Evolutionary conservation across 2,113 vertebrate genomes (phyloP), one percentile per base, ranked within the genome.

Genomic region (Phoenicopterus ruber): DNA sequence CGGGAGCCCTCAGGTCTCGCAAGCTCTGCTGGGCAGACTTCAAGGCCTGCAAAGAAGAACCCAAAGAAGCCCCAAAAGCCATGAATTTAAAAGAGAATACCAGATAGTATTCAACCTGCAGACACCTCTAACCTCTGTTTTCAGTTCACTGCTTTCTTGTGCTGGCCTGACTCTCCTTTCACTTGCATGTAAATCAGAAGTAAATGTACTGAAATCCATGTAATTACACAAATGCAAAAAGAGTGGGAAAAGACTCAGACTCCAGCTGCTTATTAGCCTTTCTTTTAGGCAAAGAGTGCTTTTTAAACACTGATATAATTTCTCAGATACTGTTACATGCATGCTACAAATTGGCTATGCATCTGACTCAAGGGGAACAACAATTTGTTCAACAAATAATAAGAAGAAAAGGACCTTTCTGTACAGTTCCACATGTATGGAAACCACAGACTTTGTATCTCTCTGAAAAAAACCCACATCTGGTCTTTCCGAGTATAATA

Each of bases 371-470:
- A 59, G 15, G n/a, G 44, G 61, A 94, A 69, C 57, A 94, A 86
- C 61, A 55, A 85, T n/a, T 89, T 79, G 80, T 79, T 82, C 91
- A 82, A 65, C 31, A 88, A 94, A 82, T 49, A 88, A 17, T 15
- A 55, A 31, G 0, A 89, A 86, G 58, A 80, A 91, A 89, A 86
- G 25, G 55, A 62, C n/a, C 8, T 86, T 84, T 84, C 42, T 76
- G 29, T 67, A 78, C 36, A 76, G 65, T 71, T 94, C 71, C 85
- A 83, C 47, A 44, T 29, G 19, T 29, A 70, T 36, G 55, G 72
- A 92, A 96, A 96, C 70, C 83, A 95, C 28, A 87, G 70, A 72
- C n/a, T 85, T 84, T 3, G 17, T 72, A 91, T 82, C 65, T 49
- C 77, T 86, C 6, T 38, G 36, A 80, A 91, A 91, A 86, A 66